Conservation (phyloP, 2,797 vertebrate species). For the Hapalemur alaotrensis region DNA sequence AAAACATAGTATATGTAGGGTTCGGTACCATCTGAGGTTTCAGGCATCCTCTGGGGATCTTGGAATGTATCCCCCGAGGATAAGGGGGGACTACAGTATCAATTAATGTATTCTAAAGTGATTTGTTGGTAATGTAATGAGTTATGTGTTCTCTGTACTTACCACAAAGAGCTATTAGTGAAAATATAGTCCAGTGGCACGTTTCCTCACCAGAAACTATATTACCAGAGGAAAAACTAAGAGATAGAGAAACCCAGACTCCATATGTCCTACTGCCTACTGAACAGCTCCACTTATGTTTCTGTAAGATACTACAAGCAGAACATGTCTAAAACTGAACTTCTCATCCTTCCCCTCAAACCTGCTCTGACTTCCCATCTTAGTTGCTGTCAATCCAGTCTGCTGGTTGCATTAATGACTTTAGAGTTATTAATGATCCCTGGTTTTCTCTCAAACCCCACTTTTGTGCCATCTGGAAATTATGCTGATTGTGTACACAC, state of each 20-base stretch:
- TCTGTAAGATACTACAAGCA: not conserved
- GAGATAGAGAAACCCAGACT: not conserved
- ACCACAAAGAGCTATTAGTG: not conserved
- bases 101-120: constrained; percentile 44
- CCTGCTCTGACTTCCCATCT: not conserved
- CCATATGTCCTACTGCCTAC: not conserved
- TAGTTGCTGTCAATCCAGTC: not conserved
- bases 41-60: not conserved
- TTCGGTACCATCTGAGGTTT: not conserved
- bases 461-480: not conserved
- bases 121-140: not conserved
- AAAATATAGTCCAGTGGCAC: not conserved
- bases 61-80: not conserved
- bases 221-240: not conserved
- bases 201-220: not conserved
- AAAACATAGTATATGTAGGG: not conserved
- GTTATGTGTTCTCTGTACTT: not conserved
- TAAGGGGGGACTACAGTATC: not conserved
- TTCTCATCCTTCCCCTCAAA: not conserved
- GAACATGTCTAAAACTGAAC: not conserved
- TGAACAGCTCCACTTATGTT: not conserved
- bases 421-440: not conserved
- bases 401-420: not conserved
- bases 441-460: not conserved
- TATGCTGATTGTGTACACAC: not conserved